phyloP scores from a whole-genome alignment of 2,113 vertebrate species.

The Phalacrocorax pelagicus region DNA sequence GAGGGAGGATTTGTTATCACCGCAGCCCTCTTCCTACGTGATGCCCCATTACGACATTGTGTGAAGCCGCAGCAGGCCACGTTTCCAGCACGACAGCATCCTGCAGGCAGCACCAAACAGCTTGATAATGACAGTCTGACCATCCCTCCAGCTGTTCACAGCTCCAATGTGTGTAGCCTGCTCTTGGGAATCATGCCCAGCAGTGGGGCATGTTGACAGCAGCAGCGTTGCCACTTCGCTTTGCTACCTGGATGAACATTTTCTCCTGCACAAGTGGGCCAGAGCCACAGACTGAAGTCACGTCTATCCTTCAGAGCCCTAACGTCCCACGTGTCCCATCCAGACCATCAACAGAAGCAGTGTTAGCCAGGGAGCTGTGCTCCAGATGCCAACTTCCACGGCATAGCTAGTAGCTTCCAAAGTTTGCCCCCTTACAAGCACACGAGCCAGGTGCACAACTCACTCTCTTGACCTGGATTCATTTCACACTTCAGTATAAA shows the following conservation, averaged over 20 bases:
- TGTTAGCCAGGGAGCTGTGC: not conserved
- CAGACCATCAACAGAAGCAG: not conserved
- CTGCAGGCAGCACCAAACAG: not conserved
- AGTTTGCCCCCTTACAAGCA: not conserved
- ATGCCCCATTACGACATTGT: fast-evolving
- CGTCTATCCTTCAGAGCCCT: not conserved
- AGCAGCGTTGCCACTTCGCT: not conserved
- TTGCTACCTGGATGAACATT: not conserved
- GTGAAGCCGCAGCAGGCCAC: not conserved
- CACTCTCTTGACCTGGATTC: not conserved
- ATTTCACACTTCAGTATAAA: not conserved
- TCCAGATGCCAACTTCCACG: not conserved
- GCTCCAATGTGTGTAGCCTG: fast-evolving
- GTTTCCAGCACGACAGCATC: not conserved
- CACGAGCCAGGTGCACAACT: not conserved
- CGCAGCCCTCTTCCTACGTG: fast-evolving
- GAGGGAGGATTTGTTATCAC: not conserved
- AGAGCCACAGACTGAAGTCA: not conserved
- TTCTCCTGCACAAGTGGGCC: not conserved
- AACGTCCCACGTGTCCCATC: not conserved
- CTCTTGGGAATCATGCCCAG: not conserved
- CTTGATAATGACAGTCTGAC: not conserved
- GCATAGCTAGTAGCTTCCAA: not conserved
- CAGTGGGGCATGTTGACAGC: not conserved
- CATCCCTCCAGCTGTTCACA: not conserved